Conservation (phyloP, 2,888 invertebrate species). For the Tuta absoluta region DNA sequence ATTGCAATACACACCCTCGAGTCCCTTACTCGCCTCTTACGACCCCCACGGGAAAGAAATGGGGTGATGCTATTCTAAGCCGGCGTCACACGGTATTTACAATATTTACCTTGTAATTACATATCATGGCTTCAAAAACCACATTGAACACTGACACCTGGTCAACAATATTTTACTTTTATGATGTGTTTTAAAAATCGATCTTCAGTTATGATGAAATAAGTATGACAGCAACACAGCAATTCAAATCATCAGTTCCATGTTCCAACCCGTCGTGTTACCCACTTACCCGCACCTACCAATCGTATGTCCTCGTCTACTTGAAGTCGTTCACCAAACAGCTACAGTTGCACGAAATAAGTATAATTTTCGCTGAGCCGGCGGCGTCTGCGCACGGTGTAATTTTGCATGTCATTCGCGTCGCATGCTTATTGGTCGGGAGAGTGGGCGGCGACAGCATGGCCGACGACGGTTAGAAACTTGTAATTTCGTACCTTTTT, state of each 20-base stretch:
- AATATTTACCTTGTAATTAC: too few species aligned
- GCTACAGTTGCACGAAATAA: conserved; percentile 20
- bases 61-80: too few species aligned
- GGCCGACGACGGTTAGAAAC: conserved; percentile 17
- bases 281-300: background rate
- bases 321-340: conserved; percentile 14
- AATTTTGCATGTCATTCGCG: conserved; percentile 56
- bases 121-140: too few species aligned
- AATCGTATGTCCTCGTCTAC: conserved; percentile 9
- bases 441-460: conserved; percentile 45
- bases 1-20: too few species aligned
- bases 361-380: conserved; percentile 42
- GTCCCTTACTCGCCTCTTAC: too few species aligned
- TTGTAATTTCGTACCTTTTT: conserved; percentile 12
- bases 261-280: background rate
- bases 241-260: background rate
- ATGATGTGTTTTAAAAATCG: background rate
- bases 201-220: background rate
- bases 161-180: background rate
- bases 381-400: conserved; percentile 38
- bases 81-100: too few species aligned
- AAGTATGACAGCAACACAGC: background rate
- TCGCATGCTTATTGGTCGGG: conserved; percentile 51
- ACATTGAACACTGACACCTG: too few species aligned
- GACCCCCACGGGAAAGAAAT: too few species aligned